Evolutionary conservation across 2,888 invertebrate genomes (phyloP), one percentile per base, ranked within the genome.

Genomic region (Colostygia pectinataria): DNA sequence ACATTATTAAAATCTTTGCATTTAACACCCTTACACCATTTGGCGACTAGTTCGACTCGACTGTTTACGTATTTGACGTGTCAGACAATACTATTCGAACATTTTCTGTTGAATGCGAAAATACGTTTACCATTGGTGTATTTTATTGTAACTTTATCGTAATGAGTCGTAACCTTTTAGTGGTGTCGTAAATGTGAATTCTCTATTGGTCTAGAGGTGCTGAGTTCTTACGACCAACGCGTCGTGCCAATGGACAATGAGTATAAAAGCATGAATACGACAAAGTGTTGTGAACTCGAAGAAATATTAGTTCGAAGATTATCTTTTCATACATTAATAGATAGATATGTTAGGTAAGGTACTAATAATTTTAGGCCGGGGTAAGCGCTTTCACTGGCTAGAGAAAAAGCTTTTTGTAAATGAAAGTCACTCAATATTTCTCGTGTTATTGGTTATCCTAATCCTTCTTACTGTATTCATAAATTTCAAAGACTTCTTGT

Each of bases 111-210:
- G 63, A 65, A 71, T 62, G 74, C 62, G 59, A 55, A 62, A 59
- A 37, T 27, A 20, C 39, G 67, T 77, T 73, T 77, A 73, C 71
- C 68, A 64, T 70, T 61, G 54, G 60, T 67, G 71, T 77, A 77
- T 80, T 84, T 82, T 75, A 80, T 73, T 78, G 71, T 74, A 77
- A 70, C 73, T 74, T 76, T 80, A 81, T 80, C 78, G 78, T 84
- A 83, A 84, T 83, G 77, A 80, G 68, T 73, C 67, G 67, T 86
- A 80, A 85, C 84, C 76, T 60, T 82, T 84, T 84, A 87, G 78
- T 71, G 68, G 60, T 66, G 59, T 82, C 79, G 73, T 84, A 82
- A 83, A 83, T 74, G 67, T 59, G 65, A 74, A 76, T 81, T 71
- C 71, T 71, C 68, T 55, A 65, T 74, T 67, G 71, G 69, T 76